Percentiles rank a stretch among this genome's conserved stretches.
Evolutionary conservation across 2,888 invertebrate genomes (phyloP).

Genomic region (Acrocyrtus sp.): DNA sequence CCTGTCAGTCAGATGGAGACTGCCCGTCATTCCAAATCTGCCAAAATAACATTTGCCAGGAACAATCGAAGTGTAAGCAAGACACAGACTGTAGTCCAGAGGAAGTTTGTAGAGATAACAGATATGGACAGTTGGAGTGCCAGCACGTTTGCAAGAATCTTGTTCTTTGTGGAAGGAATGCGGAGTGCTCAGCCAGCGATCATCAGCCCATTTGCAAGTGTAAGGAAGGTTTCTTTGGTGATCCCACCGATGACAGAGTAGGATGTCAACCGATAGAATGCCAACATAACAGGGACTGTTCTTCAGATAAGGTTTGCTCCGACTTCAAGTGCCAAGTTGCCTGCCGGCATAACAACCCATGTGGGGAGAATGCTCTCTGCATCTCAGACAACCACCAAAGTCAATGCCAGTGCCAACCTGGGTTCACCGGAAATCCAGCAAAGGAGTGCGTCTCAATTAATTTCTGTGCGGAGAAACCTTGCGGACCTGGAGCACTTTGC

Average conservation of each 20-base stretch:
- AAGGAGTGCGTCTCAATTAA: conserved; percentile 79
- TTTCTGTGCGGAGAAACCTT: conserved; percentile 81
- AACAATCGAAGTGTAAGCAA: conserved; percentile 79
- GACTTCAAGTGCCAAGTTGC: conserved; percentile 86
- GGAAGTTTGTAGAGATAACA: conserved; percentile 78
- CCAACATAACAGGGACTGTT: conserved; percentile 76
- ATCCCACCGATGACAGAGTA: conserved; percentile 76
- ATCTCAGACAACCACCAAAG: conserved; percentile 84
- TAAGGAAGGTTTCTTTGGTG: conserved; percentile 80
- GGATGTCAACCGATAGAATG: conserved; percentile 87
- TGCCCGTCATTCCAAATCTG: conserved; percentile 89
- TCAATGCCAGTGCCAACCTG: conserved; percentile 86
- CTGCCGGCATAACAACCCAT: conserved; percentile 83
- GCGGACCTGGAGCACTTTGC: conserved; percentile 83
- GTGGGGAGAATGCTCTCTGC: conserved; percentile 86
- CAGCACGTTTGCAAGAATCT: conserved; percentile 78
- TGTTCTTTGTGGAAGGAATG: conserved; percentile 74
- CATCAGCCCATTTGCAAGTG: conserved; percentile 83
- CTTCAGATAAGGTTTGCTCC: conserved; percentile 85
- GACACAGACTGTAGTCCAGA: conserved; percentile 79
- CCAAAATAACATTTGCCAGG: conserved; percentile 83
- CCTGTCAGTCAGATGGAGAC: conserved; percentile 80
- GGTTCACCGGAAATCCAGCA: conserved; percentile 83
- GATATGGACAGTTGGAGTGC: conserved; percentile 80
- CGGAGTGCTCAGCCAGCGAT: conserved; percentile 76